Evolutionary conservation across 1,140 invertebrate species (phyloP).

Genomic region (Samia ricini): DNA sequence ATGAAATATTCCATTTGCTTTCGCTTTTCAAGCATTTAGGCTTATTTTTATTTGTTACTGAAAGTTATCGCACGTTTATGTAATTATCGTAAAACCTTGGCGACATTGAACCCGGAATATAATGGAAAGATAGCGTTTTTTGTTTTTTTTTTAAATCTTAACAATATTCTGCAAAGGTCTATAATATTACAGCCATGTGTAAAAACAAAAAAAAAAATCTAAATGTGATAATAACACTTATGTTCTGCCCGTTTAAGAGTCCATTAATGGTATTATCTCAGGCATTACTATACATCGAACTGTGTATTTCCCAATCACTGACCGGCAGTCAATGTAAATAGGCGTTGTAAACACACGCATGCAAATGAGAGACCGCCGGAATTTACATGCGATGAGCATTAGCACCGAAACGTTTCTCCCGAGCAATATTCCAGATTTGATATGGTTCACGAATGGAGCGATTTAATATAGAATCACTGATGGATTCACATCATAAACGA

Average conservation of each 20-base stretch:
- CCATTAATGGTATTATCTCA: neutral
- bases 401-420: neutral
- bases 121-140: too few relatives aligned
- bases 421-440: neutral
- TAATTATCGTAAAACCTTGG: too few relatives aligned
- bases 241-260: neutral
- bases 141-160: too few relatives aligned
- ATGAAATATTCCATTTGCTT: too few relatives aligned
- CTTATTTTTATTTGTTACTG: too few relatives aligned
- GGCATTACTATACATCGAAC: neutral
- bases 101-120: too few relatives aligned
- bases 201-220: too few relatives aligned
- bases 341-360: neutral
- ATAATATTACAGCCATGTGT: too few relatives aligned
- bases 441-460: neutral
- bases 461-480: neutral
- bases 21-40: too few relatives aligned
- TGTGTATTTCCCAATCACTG: neutral
- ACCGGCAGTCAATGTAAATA: neutral
- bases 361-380: neutral
- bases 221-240: too few relatives aligned
- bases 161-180: too few relatives aligned
- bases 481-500: neutral
- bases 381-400: constrained; percentile 4
- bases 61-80: too few relatives aligned